phyloP scores from a whole-genome alignment of 1,140 invertebrate genomes.

The Zaprionus gabonicus region DNA sequence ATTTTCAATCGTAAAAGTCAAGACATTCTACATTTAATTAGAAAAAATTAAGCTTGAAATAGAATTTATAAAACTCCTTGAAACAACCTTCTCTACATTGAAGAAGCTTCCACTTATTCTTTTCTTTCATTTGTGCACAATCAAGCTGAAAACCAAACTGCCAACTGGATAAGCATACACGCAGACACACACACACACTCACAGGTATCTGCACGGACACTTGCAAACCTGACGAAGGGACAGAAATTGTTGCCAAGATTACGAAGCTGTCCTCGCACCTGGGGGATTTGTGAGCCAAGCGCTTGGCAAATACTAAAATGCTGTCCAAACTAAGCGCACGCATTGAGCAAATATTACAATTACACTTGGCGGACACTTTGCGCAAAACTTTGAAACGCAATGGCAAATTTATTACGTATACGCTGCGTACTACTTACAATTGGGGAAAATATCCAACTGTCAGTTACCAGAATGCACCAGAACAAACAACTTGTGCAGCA shows the following conservation, averaged over 20 bases:
- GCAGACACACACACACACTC: background rate
- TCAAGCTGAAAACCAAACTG: slow-evolving; percentile 28
- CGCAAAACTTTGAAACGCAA: slow-evolving; percentile 26
- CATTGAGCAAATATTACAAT: slow-evolving; percentile 64
- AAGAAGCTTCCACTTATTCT: background rate
- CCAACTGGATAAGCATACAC: slow-evolving; percentile 27
- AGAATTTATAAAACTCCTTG: slow-evolving; percentile 33
- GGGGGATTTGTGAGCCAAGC: slow-evolving; percentile 37
- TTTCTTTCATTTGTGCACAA: background rate
- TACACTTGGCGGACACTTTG: slow-evolving; percentile 66
- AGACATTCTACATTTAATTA: background rate
- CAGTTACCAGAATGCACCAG: slow-evolving; percentile 41
- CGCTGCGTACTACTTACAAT: slow-evolving; percentile 30
- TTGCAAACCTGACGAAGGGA: slow-evolving; percentile 4
- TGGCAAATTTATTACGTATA: slow-evolving; percentile 59
- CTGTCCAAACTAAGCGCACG: slow-evolving; percentile 38
- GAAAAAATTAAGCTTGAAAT: background rate
- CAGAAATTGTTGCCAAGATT: slow-evolving; percentile 54
- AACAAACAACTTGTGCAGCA: slow-evolving; percentile 39
- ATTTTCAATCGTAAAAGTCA: too few species aligned
- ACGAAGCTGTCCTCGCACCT: slow-evolving; percentile 44
- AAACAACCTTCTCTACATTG: slow-evolving; percentile 43
- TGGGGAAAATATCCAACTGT: slow-evolving; percentile 43
- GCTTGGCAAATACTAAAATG: slow-evolving; percentile 58
- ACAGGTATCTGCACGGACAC: background rate